phyloP scores from a whole-genome alignment of 2,888 invertebrate genomes.

The Diarsia rubi region DNA sequence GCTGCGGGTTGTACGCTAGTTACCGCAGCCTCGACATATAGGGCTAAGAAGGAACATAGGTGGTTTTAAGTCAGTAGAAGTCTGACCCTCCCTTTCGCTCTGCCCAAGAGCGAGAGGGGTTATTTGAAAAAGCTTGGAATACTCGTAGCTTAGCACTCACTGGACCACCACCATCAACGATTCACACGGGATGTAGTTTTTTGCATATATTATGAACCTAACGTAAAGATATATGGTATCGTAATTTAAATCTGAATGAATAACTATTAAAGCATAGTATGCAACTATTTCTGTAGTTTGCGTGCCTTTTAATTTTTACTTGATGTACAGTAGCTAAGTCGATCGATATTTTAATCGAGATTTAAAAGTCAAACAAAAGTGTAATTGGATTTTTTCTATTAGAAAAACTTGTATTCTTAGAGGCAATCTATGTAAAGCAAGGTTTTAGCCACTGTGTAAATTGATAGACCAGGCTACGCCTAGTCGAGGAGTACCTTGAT shows the following conservation, averaged over 20 bases:
- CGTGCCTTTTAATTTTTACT: slow-evolving; percentile 29
- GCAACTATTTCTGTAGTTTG: not conserved
- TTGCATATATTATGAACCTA: slow-evolving; percentile 55
- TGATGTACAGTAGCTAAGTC: slow-evolving; percentile 9
- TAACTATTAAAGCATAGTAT: slow-evolving; percentile 46
- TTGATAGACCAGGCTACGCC: slow-evolving; percentile 1
- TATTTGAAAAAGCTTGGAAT: no score
- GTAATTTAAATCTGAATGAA: slow-evolving; percentile 62
- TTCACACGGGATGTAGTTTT: slow-evolving; percentile 53
- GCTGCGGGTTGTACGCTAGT: no score
- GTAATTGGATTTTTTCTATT: slow-evolving; percentile 35
- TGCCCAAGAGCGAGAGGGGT: no score
- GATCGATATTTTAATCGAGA: slow-evolving; percentile 39
- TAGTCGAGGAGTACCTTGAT: not conserved
- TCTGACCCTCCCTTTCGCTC: no score
- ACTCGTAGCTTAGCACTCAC: slow-evolving; percentile 29
- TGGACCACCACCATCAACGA: not conserved
- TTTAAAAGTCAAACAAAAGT: slow-evolving; percentile 15
- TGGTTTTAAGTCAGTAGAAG: no score
- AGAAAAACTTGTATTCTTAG: not conserved
- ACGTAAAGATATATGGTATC: slow-evolving; percentile 55
- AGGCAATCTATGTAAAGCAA: not conserved
- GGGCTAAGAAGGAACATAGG: no score
- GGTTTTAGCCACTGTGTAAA: not conserved
- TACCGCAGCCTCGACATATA: no score